Percentiles rank a stretch among this genome's conserved stretches.
Evolutionary conservation across 2,888 invertebrate genomes (phyloP).

Genomic region (Pterostichus madidus): DNA sequence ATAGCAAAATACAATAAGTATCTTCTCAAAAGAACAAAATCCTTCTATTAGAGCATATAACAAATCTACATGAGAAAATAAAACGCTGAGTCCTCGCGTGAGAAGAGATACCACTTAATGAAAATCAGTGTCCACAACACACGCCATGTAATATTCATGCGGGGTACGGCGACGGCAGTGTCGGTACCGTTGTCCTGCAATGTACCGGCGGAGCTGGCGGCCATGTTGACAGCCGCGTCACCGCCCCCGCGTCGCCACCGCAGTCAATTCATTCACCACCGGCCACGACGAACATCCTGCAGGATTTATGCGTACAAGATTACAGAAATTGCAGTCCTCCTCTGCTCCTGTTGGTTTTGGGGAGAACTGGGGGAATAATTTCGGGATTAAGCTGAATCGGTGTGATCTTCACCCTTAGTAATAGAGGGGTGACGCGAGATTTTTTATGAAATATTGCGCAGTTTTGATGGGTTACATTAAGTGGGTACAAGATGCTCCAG

Average conservation of each 20-base stretch:
- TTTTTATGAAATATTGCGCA: no score
- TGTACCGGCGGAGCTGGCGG: background rate
- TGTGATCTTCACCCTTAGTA: no score
- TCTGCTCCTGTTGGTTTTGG: background rate
- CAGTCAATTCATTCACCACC: background rate
- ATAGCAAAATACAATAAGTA: no score
- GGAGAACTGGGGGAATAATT: background rate
- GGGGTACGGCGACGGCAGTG: background rate
- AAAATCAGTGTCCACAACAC: constrained; percentile 40
- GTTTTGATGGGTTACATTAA: no score
- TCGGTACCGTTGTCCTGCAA: background rate
- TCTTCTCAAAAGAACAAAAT: no score
- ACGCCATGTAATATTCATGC: constrained; percentile 57
- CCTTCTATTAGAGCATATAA: background rate
- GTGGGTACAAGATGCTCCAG: no score
- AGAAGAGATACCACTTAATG: constrained; percentile 25
- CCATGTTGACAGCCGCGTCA: constrained; percentile 26
- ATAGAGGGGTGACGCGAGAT: no score
- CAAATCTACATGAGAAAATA: constrained; percentile 4
- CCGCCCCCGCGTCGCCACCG: no score
- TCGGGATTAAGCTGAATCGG: background rate
- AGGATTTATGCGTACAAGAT: constrained; percentile 37
- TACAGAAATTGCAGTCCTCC: constrained; percentile 40
- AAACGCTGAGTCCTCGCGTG: background rate
- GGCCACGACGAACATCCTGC: background rate